Conservation (phyloP, 2,113 vertebrate genomes). For the Silurus asotus region DNA sequence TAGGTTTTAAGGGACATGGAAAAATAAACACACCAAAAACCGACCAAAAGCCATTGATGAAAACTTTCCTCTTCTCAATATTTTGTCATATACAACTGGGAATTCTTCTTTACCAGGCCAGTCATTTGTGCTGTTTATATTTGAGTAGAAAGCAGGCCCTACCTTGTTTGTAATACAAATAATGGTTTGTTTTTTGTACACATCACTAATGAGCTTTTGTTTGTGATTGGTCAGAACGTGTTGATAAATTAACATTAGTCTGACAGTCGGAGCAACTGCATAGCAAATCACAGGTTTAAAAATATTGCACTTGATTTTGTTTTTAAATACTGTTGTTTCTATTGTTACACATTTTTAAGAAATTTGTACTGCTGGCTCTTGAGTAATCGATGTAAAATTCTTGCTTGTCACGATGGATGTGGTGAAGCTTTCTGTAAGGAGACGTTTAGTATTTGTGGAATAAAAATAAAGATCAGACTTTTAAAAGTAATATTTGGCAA, state of each 20-base stretch:
- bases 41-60: too few species aligned
- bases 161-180: neutral
- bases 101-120: neutral
- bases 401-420: too few species aligned
- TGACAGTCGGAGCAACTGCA: neutral
- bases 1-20: neutral
- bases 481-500: too few species aligned
- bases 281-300: neutral
- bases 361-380: neutral
- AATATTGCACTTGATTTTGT: neutral
- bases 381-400: neutral
- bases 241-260: neutral
- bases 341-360: neutral
- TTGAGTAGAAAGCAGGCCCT: neutral
- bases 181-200: neutral
- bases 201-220: neutral
- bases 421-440: neutral
- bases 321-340: neutral
- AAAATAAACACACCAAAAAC: neutral
- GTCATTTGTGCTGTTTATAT: neutral
- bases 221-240: neutral
- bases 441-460: neutral
- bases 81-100: neutral
- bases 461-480: too few species aligned
- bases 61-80: too few species aligned